Percentiles rank a stretch among this genome's conserved stretches.
Conservation (phyloP, 2,113 vertebrate genomes). For the Tragelaphus buxtoni region DNA sequence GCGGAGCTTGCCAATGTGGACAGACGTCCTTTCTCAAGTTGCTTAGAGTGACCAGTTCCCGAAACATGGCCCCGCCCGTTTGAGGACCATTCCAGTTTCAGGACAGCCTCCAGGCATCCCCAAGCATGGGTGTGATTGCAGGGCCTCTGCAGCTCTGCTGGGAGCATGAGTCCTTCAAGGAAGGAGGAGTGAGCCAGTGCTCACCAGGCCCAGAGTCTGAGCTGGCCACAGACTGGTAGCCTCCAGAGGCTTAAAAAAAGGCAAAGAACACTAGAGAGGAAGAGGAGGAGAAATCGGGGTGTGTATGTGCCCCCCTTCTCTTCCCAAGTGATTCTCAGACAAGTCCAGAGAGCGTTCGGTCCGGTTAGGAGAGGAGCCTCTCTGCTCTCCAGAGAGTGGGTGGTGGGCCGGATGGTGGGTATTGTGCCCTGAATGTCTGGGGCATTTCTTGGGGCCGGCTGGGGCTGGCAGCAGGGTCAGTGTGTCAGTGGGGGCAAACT, state of each 20-base stretch:
- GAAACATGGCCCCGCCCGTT: slow-evolving; percentile 76
- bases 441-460: neutral
- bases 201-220: slow-evolving; percentile 63
- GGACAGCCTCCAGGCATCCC: slow-evolving; percentile 84
- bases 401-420: neutral
- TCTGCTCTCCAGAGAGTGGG: neutral
- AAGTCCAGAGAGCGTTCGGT: slow-evolving; percentile 23
- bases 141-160: slow-evolving; percentile 59
- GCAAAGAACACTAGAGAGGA: slow-evolving; percentile 55
- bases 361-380: slow-evolving; percentile 25
- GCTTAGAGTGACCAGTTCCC: slow-evolving; percentile 83
- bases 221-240: slow-evolving; percentile 65
- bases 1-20: slow-evolving; percentile 88
- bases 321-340: slow-evolving; percentile 44
- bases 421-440: slow-evolving; percentile 5
- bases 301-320: neutral
- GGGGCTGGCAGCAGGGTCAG: slow-evolving; percentile 41
- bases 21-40: slow-evolving; percentile 81
- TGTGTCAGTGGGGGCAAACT: neutral
- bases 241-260: slow-evolving; percentile 69
- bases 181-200: slow-evolving; percentile 66
- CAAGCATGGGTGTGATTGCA: slow-evolving; percentile 64
- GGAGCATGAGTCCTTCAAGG: slow-evolving; percentile 65
- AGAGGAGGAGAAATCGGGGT: slow-evolving; percentile 46
- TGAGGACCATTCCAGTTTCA: slow-evolving; percentile 84